These are phyloP conservation scores for Agraylea sexmaculata DNA, from an alignment of 1,140 invertebrate genomes.

Conservation along the genomic window DNA sequence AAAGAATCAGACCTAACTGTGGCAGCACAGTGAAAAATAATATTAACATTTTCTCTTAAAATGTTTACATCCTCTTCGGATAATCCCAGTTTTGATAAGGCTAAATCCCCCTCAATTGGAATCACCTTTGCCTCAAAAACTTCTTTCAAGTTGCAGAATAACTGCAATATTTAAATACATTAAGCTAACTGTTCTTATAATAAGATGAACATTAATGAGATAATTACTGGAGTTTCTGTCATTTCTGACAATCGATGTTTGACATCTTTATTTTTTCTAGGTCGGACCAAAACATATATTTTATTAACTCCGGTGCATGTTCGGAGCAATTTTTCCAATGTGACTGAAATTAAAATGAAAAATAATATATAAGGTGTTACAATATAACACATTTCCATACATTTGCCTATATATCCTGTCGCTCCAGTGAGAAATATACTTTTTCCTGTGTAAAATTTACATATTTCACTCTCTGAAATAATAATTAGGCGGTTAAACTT, in stretches of 20 bases:
- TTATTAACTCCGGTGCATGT: constrained; percentile 50
- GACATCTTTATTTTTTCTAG: constrained; percentile 47
- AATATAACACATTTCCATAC: too few relatives aligned
- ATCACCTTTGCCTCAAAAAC: neutral
- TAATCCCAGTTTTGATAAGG: constrained; percentile 49
- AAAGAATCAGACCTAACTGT: constrained; percentile 42
- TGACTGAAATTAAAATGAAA: constrained; percentile 27
- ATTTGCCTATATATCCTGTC: too few relatives aligned
- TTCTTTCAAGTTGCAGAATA: constrained; percentile 3
- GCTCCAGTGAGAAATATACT: too few relatives aligned
- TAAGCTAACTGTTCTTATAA: neutral
- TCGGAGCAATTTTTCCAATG: constrained; percentile 60
- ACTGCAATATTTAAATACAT: constrained; percentile 1
- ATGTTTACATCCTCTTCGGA: constrained; percentile 40
- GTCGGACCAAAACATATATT: constrained; percentile 56
- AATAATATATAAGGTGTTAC: too few relatives aligned
- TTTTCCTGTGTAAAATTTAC: too few relatives aligned
- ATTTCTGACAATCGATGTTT: constrained; percentile 38
- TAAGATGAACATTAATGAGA: neutral
- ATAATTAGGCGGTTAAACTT: too few relatives aligned
- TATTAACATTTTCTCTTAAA: constrained; percentile 46
- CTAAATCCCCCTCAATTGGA: constrained; percentile 5
- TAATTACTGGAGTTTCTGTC: constrained; percentile 42
- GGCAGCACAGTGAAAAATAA: constrained; percentile 81
- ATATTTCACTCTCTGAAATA: too few relatives aligned